Percentiles rank a stretch among this genome's conserved stretches.
These are phyloP conservation scores for Dyspetes luteomarginatus DNA, from an alignment of 2,888 invertebrate genomes.

Conservation along the genomic window DNA sequence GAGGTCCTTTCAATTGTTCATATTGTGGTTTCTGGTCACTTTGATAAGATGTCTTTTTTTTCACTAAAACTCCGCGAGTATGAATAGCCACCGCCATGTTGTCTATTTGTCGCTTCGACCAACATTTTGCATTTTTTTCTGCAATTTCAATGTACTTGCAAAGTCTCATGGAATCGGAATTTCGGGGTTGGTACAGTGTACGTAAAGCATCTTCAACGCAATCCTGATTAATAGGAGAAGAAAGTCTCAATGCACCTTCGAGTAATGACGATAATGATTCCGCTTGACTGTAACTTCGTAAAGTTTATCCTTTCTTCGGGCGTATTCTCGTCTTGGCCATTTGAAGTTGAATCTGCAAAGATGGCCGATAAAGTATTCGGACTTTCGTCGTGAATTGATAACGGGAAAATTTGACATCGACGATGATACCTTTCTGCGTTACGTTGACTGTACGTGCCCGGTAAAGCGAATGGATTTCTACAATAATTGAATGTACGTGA, in stretches of 20 bases:
- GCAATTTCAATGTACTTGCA: too few relatives aligned
- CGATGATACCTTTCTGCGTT: conserved; percentile 40
- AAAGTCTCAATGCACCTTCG: conserved; percentile 63
- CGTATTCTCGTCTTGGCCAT: conserved; percentile 69
- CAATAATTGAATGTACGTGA: conserved; percentile 19
- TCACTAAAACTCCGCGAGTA: too few relatives aligned
- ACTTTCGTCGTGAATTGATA: not conserved
- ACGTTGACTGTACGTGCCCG: conserved; percentile 34
- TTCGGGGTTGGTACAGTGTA: too few relatives aligned
- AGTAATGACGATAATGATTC: conserved; percentile 70
- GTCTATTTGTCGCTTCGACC: too few relatives aligned
- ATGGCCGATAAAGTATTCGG: not conserved
- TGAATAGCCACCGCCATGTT: too few relatives aligned
- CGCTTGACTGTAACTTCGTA: conserved; percentile 73
- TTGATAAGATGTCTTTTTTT: too few relatives aligned
- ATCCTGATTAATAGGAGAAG: not conserved
- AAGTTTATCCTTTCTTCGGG: conserved; percentile 68
- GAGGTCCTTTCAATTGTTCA: too few relatives aligned
- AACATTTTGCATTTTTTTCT: too few relatives aligned
- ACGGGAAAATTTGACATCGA: not conserved
- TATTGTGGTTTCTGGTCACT: too few relatives aligned
- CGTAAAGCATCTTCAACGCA: not conserved
- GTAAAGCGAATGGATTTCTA: conserved; percentile 44
- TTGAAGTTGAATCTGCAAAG: conserved; percentile 72
- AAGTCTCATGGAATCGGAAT: too few relatives aligned